A percentile compares a stretch with the other conserved stretches of the same genome.
These are phyloP conservation scores for Ginglymostoma cirratum DNA, from an alignment of 2,113 vertebrate genomes.

Conservation along the genomic window DNA sequence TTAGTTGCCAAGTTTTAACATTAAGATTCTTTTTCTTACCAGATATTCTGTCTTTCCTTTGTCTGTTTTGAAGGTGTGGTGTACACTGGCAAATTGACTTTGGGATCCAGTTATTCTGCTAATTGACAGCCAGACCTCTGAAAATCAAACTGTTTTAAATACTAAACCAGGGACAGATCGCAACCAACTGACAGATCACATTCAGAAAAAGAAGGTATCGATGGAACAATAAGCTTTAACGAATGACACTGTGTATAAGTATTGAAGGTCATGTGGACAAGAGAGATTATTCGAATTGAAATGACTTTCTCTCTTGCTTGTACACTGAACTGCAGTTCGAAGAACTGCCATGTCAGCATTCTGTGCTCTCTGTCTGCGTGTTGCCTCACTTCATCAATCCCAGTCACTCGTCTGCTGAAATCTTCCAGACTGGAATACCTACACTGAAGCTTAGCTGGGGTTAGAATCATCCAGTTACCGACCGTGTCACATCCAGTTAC, in stretches of 20 bases:
- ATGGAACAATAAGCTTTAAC: not conserved
- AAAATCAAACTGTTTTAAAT: not conserved
- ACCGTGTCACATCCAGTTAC: not conserved
- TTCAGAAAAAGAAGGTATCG: not conserved
- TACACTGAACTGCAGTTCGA: not conserved
- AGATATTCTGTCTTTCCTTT: not conserved
- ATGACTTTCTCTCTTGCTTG: not conserved
- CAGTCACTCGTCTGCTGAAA: not conserved
- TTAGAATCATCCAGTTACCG: not conserved
- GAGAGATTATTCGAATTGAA: not conserved
- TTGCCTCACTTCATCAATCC: not conserved
- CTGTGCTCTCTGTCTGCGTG: not conserved
- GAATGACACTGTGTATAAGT: not conserved
- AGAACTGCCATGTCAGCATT: not conserved
- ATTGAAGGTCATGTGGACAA: not conserved
- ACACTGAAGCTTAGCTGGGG: not conserved
- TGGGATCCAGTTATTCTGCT: not conserved
- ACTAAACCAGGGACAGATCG: not conserved
- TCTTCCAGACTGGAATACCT: not conserved
- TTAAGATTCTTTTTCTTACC: not conserved
- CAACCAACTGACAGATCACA: not conserved
- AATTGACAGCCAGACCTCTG: not conserved
- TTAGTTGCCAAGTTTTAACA: not conserved
- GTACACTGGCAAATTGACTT: not conserved
- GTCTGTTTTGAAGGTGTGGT: not conserved